These are phyloP conservation scores for Stomatorhinus ivindoensis DNA, from an alignment of 2,113 vertebrate species.

Conservation along the genomic window DNA sequence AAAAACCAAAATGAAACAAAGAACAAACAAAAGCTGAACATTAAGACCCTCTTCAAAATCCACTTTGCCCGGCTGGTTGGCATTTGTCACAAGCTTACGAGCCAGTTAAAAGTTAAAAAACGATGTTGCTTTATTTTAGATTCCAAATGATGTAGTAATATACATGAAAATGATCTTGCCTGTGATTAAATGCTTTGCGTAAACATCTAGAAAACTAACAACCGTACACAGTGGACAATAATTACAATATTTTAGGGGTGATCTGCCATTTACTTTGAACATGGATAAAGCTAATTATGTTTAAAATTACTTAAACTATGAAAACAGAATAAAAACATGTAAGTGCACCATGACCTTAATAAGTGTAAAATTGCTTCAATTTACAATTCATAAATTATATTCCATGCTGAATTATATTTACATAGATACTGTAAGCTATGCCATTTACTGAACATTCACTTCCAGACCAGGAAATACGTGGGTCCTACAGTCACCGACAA, in stretches of 20 bases:
- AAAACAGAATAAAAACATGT: background rate
- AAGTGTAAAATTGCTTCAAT: background rate
- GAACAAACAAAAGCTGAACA: background rate
- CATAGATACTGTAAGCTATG: background rate
- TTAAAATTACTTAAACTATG: background rate
- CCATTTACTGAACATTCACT: background rate
- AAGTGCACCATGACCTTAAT: background rate
- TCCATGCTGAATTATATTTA: background rate
- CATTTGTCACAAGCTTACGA: background rate
- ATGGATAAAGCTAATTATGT: background rate
- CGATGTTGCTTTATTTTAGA: background rate
- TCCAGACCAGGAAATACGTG: background rate
- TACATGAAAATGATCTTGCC: background rate
- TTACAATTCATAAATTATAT: constrained; percentile 1
- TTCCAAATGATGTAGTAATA: background rate
- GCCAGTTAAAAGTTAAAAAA: background rate
- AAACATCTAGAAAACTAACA: background rate
- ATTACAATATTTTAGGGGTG: background rate
- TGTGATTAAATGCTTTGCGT: background rate
- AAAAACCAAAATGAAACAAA: background rate
- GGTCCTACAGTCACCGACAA: background rate
- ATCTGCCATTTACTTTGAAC: background rate
- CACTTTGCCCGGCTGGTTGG: background rate
- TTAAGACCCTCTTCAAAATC: background rate
- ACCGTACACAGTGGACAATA: background rate